phyloP scores from a whole-genome alignment of 1,140 invertebrate genomes.

The Drosophila simulans region DNA sequence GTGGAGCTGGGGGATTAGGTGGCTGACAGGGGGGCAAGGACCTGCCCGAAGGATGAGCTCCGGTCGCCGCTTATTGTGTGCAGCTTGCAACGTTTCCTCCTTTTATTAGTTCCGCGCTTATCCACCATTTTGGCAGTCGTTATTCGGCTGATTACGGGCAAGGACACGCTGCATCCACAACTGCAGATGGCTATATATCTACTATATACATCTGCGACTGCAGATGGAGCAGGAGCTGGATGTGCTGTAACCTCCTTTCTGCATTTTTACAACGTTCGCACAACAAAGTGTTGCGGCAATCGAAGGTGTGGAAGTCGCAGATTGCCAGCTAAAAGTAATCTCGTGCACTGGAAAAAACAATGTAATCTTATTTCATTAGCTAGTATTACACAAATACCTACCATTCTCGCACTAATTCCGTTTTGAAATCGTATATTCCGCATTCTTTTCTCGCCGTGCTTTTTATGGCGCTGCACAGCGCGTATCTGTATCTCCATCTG shows the following conservation, averaged over 20 bases:
- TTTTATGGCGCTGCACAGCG: neutral
- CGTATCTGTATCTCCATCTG: conserved; percentile 32
- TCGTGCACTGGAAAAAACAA: conserved; percentile 13
- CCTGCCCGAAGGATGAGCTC: conserved; percentile 37
- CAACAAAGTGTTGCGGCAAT: conserved; percentile 41
- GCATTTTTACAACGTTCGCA: conserved; percentile 18
- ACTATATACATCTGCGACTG: conserved; percentile 12
- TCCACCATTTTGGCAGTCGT: conserved; percentile 75
- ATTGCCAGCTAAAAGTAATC: conserved; percentile 31
- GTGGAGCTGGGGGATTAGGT: too few species aligned
- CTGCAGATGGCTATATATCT: conserved; percentile 7
- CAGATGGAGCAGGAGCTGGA: neutral
- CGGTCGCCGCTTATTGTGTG: conserved; percentile 45
- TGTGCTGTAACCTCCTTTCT: conserved; percentile 31
- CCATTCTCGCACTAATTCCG: too few species aligned
- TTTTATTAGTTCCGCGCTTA: conserved; percentile 80
- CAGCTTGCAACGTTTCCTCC: conserved; percentile 70
- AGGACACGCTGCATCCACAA: conserved; percentile 48
- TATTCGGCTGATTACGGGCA: conserved; percentile 77
- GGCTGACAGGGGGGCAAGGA: conserved; percentile 12
- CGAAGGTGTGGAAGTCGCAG: conserved; percentile 42
- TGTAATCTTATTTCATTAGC: neutral
- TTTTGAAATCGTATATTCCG: too few species aligned
- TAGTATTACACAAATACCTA: too few species aligned
- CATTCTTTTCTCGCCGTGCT: conserved; percentile 7